Conservation (phyloP, 2,113 vertebrate genomes). For the Neodon shergylaensis region DNA sequence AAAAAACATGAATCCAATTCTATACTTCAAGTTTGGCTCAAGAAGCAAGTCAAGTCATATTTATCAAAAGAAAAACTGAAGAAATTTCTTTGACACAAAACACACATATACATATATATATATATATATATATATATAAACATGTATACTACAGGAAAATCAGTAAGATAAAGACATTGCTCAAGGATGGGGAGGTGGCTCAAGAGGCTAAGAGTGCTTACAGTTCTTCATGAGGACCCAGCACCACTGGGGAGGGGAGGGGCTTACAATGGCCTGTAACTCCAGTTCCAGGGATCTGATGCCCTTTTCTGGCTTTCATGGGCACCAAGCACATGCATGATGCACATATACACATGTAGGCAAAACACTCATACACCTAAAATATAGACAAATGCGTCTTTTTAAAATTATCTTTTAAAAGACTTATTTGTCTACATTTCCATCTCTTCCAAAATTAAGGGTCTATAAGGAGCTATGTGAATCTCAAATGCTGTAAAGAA, state of each 20-base stretch:
- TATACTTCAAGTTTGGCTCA: slow-evolving; percentile 21
- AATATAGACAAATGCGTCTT: not conserved
- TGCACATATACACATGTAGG: not conserved
- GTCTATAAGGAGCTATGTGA: not conserved
- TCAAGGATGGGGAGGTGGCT: not conserved
- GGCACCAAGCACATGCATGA: not conserved
- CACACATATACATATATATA: not conserved
- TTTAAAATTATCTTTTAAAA: not conserved
- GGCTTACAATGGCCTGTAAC: not conserved
- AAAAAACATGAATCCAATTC: slow-evolving; percentile 17
- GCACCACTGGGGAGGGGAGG: not conserved
- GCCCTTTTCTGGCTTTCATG: not conserved
- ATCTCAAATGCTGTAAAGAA: slow-evolving; percentile 19
- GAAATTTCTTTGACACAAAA: slow-evolving; percentile 33
- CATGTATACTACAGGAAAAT: not conserved
- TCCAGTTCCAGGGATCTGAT: not conserved
- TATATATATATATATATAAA: not conserved
- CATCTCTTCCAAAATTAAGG: not conserved
- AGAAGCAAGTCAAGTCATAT: slow-evolving; percentile 7
- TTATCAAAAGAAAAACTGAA: not conserved
- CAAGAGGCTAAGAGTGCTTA: not conserved
- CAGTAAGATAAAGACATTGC: not conserved
- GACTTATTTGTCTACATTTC: not conserved
- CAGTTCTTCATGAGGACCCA: not conserved
- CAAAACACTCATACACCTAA: not conserved